A percentile compares a stretch with the other conserved stretches of the same genome.
phyloP scores from a whole-genome alignment of 2,888 invertebrate genomes.

The Platycnemis pennipes region DNA sequence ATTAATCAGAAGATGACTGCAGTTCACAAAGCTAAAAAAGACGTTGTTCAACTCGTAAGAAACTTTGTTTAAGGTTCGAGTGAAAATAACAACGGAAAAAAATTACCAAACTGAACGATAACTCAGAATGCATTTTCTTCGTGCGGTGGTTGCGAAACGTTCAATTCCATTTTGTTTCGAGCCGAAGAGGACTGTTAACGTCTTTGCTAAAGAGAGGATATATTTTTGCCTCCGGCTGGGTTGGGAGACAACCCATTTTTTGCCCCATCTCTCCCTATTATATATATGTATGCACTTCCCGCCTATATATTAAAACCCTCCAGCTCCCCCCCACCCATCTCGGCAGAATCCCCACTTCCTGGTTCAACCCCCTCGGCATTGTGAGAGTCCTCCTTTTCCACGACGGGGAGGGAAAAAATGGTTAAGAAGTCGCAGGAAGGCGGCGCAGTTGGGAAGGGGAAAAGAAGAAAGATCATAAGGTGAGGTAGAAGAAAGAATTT shows the following conservation, averaged over 20 bases:
- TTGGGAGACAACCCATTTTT: neutral
- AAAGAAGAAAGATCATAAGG: conserved; percentile 24
- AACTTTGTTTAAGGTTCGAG: neutral
- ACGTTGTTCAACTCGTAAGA: neutral
- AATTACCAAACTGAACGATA: neutral
- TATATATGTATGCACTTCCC: conserved; percentile 13
- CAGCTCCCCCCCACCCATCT: neutral
- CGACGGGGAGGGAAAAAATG: neutral
- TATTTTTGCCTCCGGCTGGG: too few species aligned
- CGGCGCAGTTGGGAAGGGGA: neutral
- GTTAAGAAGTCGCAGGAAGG: neutral
- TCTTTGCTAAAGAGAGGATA: neutral
- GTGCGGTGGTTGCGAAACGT: neutral
- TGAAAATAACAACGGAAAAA: neutral
- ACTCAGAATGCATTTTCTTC: neutral
- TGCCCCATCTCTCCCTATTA: neutral
- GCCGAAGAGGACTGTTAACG: neutral
- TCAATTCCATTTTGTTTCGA: conserved; percentile 13
- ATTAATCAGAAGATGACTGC: neutral
- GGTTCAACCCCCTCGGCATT: conserved; percentile 31
- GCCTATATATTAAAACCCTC: neutral
- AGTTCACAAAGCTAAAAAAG: neutral
- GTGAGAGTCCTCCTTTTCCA: neutral
- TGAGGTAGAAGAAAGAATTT: neutral
- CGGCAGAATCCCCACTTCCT: conserved; percentile 24